Conservation (phyloP, 2,797 vertebrate species). For the Helostoma temminkii region DNA sequence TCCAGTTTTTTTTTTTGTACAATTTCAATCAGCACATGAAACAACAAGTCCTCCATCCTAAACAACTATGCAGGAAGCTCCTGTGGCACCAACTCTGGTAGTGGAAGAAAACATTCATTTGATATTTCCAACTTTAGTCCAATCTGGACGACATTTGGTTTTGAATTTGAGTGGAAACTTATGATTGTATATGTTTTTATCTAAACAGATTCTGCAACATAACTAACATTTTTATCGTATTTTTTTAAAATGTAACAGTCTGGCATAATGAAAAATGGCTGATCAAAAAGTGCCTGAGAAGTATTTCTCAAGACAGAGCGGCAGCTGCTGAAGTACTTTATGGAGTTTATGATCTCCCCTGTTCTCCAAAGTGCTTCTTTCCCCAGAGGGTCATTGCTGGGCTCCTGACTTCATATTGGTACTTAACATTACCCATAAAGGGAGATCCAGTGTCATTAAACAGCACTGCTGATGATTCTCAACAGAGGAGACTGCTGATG, state of each 20-base stretch:
- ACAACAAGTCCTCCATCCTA: too few species aligned
- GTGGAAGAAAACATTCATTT: too few species aligned
- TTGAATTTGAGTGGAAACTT: too few species aligned
- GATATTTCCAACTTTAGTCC: too few species aligned
- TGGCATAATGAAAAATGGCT: conserved; percentile 21
- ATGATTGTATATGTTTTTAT: too few species aligned
- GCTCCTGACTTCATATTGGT: conserved; percentile 79
- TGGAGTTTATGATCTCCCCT: conserved; percentile 70
- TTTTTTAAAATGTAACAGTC: neutral
- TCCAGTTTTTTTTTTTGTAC: too few species aligned
- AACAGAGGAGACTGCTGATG: conserved; percentile 50
- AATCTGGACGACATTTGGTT: too few species aligned
- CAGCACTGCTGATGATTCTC: conserved; percentile 57
- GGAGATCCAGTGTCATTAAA: conserved; percentile 76
- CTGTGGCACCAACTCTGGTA: too few species aligned
- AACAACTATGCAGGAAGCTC: too few species aligned
- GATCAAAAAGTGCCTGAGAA: conserved; percentile 50
- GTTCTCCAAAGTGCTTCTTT: conserved; percentile 65
- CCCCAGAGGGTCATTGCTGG: conserved; percentile 79
- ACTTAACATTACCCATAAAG: conserved; percentile 82
- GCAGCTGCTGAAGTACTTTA: conserved; percentile 82
- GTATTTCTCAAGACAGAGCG: conserved; percentile 69
- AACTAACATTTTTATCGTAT: too few species aligned
- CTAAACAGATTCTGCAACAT: too few species aligned
- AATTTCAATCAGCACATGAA: too few species aligned